Base-by-base conservation (phyloP, 2,888 invertebrate species). In the Polyommatus icarus region DNA sequence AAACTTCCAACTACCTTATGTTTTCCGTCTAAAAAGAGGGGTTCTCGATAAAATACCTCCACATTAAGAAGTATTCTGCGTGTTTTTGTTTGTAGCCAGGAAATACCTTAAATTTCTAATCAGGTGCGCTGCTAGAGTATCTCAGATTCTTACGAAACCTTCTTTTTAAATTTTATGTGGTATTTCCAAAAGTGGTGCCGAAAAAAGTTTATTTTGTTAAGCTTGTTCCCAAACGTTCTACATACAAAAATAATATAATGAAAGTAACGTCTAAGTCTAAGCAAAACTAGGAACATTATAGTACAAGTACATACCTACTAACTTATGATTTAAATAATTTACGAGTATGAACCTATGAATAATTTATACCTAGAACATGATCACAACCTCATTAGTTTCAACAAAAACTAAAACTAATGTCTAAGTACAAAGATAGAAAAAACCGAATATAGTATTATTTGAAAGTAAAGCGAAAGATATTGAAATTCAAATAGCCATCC, bases 401-500 rank as follows among this genome's bases (percentile, higher is more conserved):
- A 59, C 24, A 15, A 12, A 12, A 24, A 29, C 59, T 59, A 59
- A 59, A 59, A 59, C 2, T 12, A 54, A n/a, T n/a, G n/a, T n/a
- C 24, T 12, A 29, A 10, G 2, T 46, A 46, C 3, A 73, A 10
- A 18, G 1, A n/a, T n/a, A n/a, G 29, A 36, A 72, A 18, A 50
- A 1, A 75, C 75, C 36, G 29, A 12, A 77, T 77, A 59, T 61
- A 20, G 72, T 29, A 40, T 73, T 73, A 71, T 24, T 24, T 40
- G 24, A 73, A 54, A 77, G 72, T 59, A 77, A 59, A 71, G 40
- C 72, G 71, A 77, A 71, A 90, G 91, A 93, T 92, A 93, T 94
- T 94, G 93, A 94, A 93, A 92, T 92, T 93, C 92, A 92, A 93
- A 93, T 92, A 88, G 91, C 87, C 89, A 84, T 83, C 86, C 90